phyloP scores from a whole-genome alignment of 2,797 vertebrate species.

The Moxostoma hubbsi region DNA sequence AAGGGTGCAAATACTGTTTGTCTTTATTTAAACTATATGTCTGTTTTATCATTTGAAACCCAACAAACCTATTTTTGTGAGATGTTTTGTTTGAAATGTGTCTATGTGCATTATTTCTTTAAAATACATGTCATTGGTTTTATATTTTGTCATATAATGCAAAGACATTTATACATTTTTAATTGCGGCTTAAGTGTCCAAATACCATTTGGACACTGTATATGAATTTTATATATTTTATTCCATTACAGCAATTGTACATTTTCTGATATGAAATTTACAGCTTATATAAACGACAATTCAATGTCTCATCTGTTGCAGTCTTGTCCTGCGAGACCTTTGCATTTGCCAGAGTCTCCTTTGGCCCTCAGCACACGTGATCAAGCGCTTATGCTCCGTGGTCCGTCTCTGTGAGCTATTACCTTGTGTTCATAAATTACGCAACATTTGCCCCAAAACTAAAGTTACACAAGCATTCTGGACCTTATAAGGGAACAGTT shows the following conservation, averaged over 20 bases:
- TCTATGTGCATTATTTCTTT: background rate
- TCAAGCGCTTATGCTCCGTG: constrained; percentile 52
- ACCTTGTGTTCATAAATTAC: constrained; percentile 71
- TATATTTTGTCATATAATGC: too few species aligned
- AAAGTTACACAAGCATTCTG: constrained; percentile 72
- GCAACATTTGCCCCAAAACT: constrained; percentile 67
- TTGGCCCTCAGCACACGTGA: constrained; percentile 56
- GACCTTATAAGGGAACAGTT: constrained; percentile 68
- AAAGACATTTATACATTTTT: too few species aligned
- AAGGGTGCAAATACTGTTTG: too few species aligned
- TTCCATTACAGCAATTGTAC: background rate
- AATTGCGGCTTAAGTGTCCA: too few species aligned
- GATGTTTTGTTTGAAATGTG: too few species aligned
- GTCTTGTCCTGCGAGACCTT: constrained; percentile 21
- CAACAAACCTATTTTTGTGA: too few species aligned
- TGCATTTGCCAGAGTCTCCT: constrained; percentile 17
- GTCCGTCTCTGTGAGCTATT: constrained; percentile 63
- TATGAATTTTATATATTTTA: too few species aligned
- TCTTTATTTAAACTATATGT: too few species aligned
- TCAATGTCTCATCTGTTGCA: constrained; percentile 19
- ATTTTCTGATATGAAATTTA: constrained; percentile 2
- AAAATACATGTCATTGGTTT: background rate
- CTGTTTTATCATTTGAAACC: too few species aligned
- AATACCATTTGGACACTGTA: too few species aligned
- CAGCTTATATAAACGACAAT: background rate